Base-by-base conservation (phyloP, 2,797 vertebrate species). In the Columba guinea region DNA sequence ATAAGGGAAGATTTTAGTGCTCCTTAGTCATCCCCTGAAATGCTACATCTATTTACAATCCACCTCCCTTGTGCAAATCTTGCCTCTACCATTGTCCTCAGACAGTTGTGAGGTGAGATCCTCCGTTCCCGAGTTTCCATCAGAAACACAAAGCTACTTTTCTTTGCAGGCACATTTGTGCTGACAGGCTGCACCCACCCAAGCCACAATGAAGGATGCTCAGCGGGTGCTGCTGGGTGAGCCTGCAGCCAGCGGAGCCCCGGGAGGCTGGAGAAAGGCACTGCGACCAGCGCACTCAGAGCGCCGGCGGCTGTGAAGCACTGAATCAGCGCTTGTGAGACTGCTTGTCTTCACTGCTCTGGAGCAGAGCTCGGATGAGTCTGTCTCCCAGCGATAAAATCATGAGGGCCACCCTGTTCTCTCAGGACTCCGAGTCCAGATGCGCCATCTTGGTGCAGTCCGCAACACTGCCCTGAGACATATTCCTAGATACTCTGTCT, bases 41-140 rank as follows among this genome's bases (percentile, higher is more conserved):
- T 5, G 18, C 34, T 18, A 1, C 35, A 21, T 68, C 32, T 17
- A 0, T 6, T 30, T 6, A 8, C 39, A 39, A 34, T 11, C 18
- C 28, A 18, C 4, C n/a, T 51, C 35, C 27, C 20, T 48, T 8
- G 18, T 2, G 3, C 34, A 32, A 22, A 63, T 5, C 41, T 37
- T 52, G 79, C 53, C 32, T 46, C 48, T 35, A 11, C 56, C 3
- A 0, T 6, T 82, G 35, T 35, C 17, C 34, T 48, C 1, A 1
- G 34, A 6, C 0, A 0, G 11, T 0, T 32, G 13, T 1, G 4
- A 58, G 58, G 19, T 11, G 58, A 58, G 2, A 1, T 46, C 26
- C 19, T 51, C 46, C 7, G 0, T 7, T 9, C 30, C 1, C 2
- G 15, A 2, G 11, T 16, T 46, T 15, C 79, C 69, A 46, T 78